phyloP scores from a whole-genome alignment of 2,888 invertebrate genomes.

The Sphecodes monilicornis region DNA sequence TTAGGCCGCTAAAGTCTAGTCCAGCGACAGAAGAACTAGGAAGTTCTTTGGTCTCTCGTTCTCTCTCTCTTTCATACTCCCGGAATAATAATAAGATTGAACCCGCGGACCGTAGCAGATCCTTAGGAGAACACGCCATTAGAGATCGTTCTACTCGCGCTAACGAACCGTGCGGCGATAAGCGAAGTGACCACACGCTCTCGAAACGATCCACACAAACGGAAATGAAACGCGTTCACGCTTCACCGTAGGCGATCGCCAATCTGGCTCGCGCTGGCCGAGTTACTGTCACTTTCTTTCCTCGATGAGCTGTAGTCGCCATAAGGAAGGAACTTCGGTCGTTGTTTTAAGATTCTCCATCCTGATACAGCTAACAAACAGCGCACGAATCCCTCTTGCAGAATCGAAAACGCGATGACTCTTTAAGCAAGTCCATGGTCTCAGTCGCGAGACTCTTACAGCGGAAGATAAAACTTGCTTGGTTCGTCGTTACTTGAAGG shows the following conservation, averaged over 20 bases:
- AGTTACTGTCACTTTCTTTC: slow-evolving; percentile 28
- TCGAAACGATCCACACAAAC: slow-evolving; percentile 27
- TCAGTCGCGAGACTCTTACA: background rate
- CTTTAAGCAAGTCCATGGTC: background rate
- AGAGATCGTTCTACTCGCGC: slow-evolving; percentile 47
- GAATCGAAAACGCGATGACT: background rate
- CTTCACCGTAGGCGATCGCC: slow-evolving; percentile 32
- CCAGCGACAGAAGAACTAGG: slow-evolving; percentile 8
- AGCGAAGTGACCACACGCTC: slow-evolving; percentile 47
- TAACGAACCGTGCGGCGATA: slow-evolving; percentile 51
- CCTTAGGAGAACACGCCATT: slow-evolving; percentile 30
- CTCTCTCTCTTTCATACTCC: background rate
- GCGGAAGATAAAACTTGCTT: background rate
- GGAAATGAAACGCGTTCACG: slow-evolving; percentile 41
- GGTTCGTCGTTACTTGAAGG: background rate
- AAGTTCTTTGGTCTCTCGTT: slow-evolving; percentile 23
- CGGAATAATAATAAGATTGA: slow-evolving; percentile 16
- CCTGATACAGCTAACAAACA: background rate
- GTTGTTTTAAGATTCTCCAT: background rate
- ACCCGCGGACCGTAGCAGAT: slow-evolving; percentile 29
- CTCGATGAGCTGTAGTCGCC: background rate
- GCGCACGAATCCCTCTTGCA: background rate
- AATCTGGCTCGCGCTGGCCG: slow-evolving; percentile 15
- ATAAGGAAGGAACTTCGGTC: slow-evolving; percentile 24
- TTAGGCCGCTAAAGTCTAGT: slow-evolving; percentile 10